A percentile compares a stretch with the other conserved stretches of the same genome.
Evolutionary conservation across 2,888 invertebrate species (phyloP).

Genomic region (Sicus ferrugineus): DNA sequence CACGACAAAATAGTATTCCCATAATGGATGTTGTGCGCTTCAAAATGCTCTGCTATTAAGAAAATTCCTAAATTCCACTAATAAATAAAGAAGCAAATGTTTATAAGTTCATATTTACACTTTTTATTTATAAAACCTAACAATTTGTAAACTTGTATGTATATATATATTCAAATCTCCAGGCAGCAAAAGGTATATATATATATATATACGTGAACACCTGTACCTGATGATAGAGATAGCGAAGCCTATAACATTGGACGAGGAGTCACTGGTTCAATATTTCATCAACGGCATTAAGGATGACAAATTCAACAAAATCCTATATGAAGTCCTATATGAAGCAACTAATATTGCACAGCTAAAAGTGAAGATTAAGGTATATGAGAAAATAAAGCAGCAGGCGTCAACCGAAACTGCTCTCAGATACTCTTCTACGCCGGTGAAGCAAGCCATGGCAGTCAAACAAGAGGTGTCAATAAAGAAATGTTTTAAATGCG

Average conservation of each 20-base stretch:
- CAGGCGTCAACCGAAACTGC: constrained; percentile 4
- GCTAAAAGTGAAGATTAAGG: constrained; percentile 31
- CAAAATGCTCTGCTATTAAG: too few relatives aligned
- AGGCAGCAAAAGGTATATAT: too few relatives aligned
- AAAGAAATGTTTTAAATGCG: constrained; percentile 21
- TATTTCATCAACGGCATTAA: constrained; percentile 34
- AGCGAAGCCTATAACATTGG: constrained; percentile 29
- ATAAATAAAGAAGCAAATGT: too few relatives aligned
- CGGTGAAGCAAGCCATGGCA: not conserved
- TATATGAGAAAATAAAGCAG: constrained; percentile 34
- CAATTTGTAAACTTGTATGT: too few relatives aligned
- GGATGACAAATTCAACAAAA: constrained; percentile 34
- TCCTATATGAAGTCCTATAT: constrained; percentile 34
- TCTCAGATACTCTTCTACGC: not conserved
- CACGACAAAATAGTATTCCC: too few relatives aligned
- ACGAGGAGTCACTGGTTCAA: constrained; percentile 34
- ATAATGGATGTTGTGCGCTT: too few relatives aligned
- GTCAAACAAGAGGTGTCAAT: not conserved
- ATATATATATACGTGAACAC: constrained; percentile 32
- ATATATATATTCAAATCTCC: too few relatives aligned
- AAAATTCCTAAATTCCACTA: too few relatives aligned
- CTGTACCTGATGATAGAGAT: constrained; percentile 32
- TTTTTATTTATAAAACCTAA: too few relatives aligned
- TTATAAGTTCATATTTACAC: too few relatives aligned
- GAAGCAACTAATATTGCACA: constrained; percentile 30